Percentiles rank a stretch among this genome's conserved stretches.
Evolutionary conservation across 1,140 invertebrate species (phyloP).

Genomic region (Sinella curviseta): DNA sequence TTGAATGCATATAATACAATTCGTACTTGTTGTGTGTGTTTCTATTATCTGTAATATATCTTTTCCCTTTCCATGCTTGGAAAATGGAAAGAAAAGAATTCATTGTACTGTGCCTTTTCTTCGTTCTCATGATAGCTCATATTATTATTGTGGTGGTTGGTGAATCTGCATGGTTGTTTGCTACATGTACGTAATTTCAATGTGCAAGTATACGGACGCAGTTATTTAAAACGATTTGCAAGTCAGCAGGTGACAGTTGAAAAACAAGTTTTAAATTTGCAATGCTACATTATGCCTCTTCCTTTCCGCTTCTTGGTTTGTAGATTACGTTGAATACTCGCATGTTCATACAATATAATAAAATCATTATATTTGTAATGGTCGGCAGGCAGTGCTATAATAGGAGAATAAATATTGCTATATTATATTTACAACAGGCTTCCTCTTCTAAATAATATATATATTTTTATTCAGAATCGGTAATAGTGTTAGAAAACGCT

Average conservation of each 20-base stretch:
- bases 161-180: neutral
- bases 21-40: no score
- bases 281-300: constrained; percentile 21
- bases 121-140: neutral
- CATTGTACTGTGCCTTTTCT: neutral
- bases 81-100: neutral
- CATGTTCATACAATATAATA: no score
- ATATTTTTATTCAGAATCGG: no score
- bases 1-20: no score
- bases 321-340: neutral
- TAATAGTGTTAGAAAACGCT: no score
- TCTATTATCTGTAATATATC: no score
- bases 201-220: no score
- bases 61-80: neutral
- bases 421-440: no score
- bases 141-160: neutral
- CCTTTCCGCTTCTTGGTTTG: constrained; percentile 19
- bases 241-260: constrained; percentile 26
- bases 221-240: constrained; percentile 21
- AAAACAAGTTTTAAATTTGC: constrained; percentile 25
- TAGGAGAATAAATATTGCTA: no score
- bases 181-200: neutral
- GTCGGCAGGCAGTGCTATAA: no score
- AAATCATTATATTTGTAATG: no score
- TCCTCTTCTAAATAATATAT: no score